Evolutionary conservation across 2,888 invertebrate genomes (phyloP).

Genomic region (Panopea generosa): DNA sequence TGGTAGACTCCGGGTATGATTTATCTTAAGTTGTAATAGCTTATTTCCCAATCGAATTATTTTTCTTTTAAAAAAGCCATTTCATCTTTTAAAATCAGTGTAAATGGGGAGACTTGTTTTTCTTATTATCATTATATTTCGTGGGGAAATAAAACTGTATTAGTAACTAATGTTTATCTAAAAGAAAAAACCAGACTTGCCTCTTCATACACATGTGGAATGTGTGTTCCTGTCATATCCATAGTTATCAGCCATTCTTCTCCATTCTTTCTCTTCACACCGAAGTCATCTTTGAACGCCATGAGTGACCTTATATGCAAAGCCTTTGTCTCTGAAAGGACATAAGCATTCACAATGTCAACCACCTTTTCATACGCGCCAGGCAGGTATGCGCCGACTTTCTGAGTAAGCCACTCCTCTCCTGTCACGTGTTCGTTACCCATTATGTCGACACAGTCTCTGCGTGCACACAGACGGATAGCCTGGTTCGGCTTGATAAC

Average conservation of each 20-base stretch:
- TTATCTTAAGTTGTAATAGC: no score
- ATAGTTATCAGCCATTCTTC: conserved; percentile 86
- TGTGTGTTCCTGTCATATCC: conserved; percentile 86
- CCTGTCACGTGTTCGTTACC: conserved; percentile 77
- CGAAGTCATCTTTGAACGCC: conserved; percentile 85
- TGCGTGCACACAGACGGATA: conserved; percentile 85
- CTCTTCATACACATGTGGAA: conserved; percentile 86
- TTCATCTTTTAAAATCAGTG: no score
- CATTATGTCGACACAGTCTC: conserved; percentile 84
- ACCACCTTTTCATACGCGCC: no score
- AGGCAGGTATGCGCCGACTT: no score
- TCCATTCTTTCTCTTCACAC: conserved; percentile 85
- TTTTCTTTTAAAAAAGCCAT: no score
- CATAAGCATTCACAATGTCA: conserved; percentile 86
- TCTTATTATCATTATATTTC: no score
- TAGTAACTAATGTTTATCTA: no score
- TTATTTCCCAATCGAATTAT: no score
- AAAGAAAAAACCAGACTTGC: no score
- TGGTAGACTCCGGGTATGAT: no score
- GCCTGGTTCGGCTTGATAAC: conserved; percentile 86
- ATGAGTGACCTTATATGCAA: conserved; percentile 85
- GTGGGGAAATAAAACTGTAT: no score
- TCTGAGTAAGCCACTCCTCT: conserved; percentile 86
- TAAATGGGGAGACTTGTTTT: no score
- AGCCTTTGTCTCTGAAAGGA: conserved; percentile 86